Evolutionary conservation across 2,888 invertebrate genomes (phyloP).

Genomic region (Luperina testacea): DNA sequence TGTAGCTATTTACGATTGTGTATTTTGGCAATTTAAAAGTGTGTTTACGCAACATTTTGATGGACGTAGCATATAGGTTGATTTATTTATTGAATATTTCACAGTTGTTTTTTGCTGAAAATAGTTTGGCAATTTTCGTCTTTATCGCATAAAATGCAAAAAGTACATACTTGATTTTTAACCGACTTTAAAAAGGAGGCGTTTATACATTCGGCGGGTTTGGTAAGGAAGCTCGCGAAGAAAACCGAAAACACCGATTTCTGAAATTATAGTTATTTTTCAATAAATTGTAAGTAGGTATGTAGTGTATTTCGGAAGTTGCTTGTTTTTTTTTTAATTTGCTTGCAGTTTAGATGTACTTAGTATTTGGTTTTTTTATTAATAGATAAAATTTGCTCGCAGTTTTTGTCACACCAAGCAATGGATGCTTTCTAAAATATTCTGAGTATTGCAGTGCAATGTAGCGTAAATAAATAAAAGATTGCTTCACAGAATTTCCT

Average conservation of each 20-base stretch:
- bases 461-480: background rate
- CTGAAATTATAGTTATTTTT: background rate
- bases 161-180: too few relatives aligned
- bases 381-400: background rate
- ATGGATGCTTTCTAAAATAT: background rate
- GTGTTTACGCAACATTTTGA: conserved; percentile 15
- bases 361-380: background rate
- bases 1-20: conserved; percentile 20
- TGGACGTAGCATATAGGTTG: background rate
- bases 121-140: background rate
- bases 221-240: too few relatives aligned
- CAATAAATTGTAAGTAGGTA: background rate
- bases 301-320: background rate
- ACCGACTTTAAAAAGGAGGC: background rate
- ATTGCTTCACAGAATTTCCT: background rate
- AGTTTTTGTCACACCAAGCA: background rate
- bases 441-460: background rate
- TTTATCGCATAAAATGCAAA: background rate
- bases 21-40: background rate
- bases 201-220: background rate
- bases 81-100: background rate
- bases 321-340: background rate
- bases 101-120: background rate
- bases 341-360: background rate
- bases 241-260: background rate